Percentiles rank a stretch among this genome's conserved stretches.
Evolutionary conservation across 2,113 vertebrate genomes (phyloP).

Genomic region (Calyptomena viridis): DNA sequence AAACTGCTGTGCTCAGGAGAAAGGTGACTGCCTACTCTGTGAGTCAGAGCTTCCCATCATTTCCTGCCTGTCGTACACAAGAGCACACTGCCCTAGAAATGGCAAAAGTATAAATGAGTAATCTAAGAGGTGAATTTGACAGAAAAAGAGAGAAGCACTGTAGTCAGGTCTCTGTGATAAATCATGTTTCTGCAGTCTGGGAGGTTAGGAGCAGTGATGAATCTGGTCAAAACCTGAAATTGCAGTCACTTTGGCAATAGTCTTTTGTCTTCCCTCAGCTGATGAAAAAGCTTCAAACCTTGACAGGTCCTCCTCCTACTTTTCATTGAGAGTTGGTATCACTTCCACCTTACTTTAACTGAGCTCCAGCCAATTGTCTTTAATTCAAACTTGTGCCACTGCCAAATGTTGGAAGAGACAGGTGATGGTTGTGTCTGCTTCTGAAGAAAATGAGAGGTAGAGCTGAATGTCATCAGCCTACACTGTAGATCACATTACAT

Average conservation of each 20-base stretch:
- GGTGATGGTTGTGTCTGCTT: constrained; percentile 36
- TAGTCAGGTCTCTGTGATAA: constrained; percentile 9
- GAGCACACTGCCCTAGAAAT: constrained; percentile 23
- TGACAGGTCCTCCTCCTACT: constrained; percentile 20
- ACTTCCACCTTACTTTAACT: constrained; percentile 32
- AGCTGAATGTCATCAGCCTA: constrained; percentile 44
- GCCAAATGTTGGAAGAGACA: constrained; percentile 33
- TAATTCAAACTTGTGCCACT: constrained; percentile 19
- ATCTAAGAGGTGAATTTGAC: background rate
- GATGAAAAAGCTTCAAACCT: constrained; percentile 27
- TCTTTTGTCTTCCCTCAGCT: constrained; percentile 15
- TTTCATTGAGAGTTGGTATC: constrained; percentile 39
- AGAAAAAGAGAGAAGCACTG: background rate
- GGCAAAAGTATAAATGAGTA: background rate
- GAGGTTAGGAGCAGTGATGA: background rate
- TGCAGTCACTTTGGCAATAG: constrained; percentile 1
- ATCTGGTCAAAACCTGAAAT: background rate
- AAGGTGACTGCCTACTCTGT: background rate
- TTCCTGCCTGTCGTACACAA: background rate
- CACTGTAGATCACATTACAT: constrained; percentile 10
- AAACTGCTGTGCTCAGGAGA: background rate
- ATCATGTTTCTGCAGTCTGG: background rate
- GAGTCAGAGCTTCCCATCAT: background rate
- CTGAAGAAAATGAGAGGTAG: constrained; percentile 60
- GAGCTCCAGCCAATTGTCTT: constrained; percentile 46